Base-by-base conservation (phyloP, 2,888 invertebrate genomes). In the Tetragnatha montana region DNA sequence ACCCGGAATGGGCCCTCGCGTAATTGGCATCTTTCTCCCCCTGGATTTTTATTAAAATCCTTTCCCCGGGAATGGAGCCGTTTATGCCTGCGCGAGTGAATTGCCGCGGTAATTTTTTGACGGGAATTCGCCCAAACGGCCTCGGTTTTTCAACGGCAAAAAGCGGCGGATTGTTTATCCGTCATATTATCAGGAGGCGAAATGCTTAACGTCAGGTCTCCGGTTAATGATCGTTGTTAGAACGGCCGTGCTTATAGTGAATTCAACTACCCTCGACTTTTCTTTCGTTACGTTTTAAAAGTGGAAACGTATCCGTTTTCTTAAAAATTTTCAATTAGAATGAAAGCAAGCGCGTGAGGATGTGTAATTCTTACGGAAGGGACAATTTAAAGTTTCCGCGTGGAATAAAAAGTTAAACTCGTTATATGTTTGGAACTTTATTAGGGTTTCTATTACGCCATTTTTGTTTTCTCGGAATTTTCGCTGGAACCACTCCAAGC, bases 1-100 rank as follows among this genome's bases (percentile, higher is more conserved):
- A 12, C 22, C 70, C 10, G 78, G 78, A 85, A 85, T 85, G 78
- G 85, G 85, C 79, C 78, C 71, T 79, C 35, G 35, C 35, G 35
- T 47, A 10, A 76, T 17, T 17, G 49, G n/a, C 47, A 22, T 76
- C 47, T 76, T 14, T 49, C 75, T 47, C n/a, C 75, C 60, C 60
- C 12, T 60, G 60, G 12, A 60, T 60, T 60, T 47, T 73, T 73
- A 10, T 35, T 73, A 22, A 21, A 35, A 12, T 8, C 14, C 73
- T 8, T 73, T 73, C 73, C 10, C 35, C 3, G 19, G 73, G 14
- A 73, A 73, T 12, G 14, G 21, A 19, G 17, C 73, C 73, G 73
- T 60, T 60, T 60, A 60, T 60, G 60, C 60, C 17, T 8, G 14
- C 12, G 17, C 35, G 21, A 73, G 19, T 21, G 35, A 73, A 73